Base-by-base conservation (phyloP, 2,113 vertebrate genomes). In the Corydoras maculifer region DNA sequence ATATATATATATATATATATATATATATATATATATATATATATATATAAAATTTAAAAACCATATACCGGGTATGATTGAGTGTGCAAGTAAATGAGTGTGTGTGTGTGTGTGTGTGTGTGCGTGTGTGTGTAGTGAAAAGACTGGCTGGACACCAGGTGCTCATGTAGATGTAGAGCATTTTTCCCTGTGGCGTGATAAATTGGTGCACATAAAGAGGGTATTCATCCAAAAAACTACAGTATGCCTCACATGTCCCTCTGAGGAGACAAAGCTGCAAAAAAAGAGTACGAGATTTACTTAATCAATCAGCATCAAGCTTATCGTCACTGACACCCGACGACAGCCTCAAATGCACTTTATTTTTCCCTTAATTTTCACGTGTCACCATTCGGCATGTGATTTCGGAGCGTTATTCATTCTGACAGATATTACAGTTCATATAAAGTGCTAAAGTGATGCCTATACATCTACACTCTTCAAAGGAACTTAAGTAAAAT, bases 121-220 rank as follows among this genome's bases (percentile, higher is more conserved):
- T 74, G 72, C 55, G 78, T 78, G 81, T 84, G 83, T 86, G 87
- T 86, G 84, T 74, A 83, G 82, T 80, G 84, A 83, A 83, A 82
- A 87, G 86, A 89, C 84, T 86, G 85, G 83, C 81, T 77, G 84
- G 86, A 89, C 89, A 89, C 88, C 89, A 89, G 88, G 89, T 90
- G 89, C 86, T 87, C 71, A 69, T 82, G 78, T 78, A 79, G 75
- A 82, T 82, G 84, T 81, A 85, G 82, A 88, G 87, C 88, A 87
- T 87, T 87, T 87, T 87, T 88, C 89, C 88, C 89, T 84, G 87
- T 86, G 82, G 89, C 83, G 87, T 90, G 88, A 90, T 89, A 86
- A 89, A 90, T 90, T 86, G 88, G 84, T 88, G 80, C 82, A 88
- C 86, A 80, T 89, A 88, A 89, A 88, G 87, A 86, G 86, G 85